A percentile compares a stretch with the other conserved stretches of the same genome.
Evolutionary conservation across 2,888 invertebrate species (phyloP).

Genomic region (Drosophila setosimentum): DNA sequence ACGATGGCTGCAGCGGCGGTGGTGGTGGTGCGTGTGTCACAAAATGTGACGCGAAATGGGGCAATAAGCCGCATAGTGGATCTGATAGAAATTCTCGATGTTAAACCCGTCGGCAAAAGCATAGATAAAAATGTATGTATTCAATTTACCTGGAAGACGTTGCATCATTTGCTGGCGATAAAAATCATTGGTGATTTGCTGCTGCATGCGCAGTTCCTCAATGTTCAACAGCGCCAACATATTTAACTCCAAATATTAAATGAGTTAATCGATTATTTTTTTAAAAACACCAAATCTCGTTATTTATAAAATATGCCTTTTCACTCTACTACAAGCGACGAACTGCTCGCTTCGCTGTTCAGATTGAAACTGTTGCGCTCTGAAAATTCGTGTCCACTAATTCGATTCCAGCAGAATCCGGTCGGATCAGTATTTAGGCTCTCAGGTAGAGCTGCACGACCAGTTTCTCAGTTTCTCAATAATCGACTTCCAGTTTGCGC

Average conservation of each 20-base stretch:
- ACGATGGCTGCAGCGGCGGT: conserved; percentile 71
- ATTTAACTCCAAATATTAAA: conserved; percentile 4
- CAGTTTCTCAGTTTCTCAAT: conserved; percentile 53
- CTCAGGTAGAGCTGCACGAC: conserved; percentile 67
- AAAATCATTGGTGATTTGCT: conserved; percentile 83
- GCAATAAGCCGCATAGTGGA: conserved; percentile 78
- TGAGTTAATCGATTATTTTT: conserved; percentile 4
- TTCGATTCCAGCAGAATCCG: conserved; percentile 68
- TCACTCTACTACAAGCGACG: conserved; percentile 16
- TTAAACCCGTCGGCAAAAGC: conserved; percentile 46
- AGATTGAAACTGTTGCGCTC: conserved; percentile 63
- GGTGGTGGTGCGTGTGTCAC: conserved; percentile 51
- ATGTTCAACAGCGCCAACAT: conserved; percentile 74
- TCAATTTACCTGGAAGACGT: conserved; percentile 81
- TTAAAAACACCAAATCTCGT: not conserved
- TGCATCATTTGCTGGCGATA: conserved; percentile 84
- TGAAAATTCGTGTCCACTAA: conserved; percentile 33
- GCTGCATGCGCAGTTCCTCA: conserved; percentile 83
- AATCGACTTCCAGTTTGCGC: conserved; percentile 29
- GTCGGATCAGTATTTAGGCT: conserved; percentile 47
- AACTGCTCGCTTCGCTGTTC: conserved; percentile 64
- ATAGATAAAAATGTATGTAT: not conserved
- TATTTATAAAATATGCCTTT: not conserved
- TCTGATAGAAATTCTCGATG: conserved; percentile 53
- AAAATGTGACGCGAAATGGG: conserved; percentile 71